A percentile compares a stretch with the other conserved stretches of the same genome.
Conservation (phyloP, 1,140 invertebrate genomes). For the Ridgeia piscesae region DNA sequence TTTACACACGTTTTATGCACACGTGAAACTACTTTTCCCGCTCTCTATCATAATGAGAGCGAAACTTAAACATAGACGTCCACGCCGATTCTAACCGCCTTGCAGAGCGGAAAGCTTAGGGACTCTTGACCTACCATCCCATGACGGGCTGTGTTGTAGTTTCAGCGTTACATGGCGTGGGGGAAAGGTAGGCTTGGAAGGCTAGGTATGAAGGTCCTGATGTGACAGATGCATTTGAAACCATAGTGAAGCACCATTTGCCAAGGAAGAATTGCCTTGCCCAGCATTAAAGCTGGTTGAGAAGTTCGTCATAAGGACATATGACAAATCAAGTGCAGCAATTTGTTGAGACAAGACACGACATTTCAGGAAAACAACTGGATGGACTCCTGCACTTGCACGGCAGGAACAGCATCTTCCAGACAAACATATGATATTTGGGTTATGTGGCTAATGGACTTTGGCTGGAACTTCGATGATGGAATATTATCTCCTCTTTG, state of each 20-base stretch:
- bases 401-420: background rate
- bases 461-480: background rate
- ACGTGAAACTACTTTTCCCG: too few species aligned
- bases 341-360: constrained; percentile 30
- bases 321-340: constrained; percentile 28
- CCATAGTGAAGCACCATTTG: constrained; percentile 20
- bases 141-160: constrained; percentile 22
- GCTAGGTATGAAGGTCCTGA: constrained; percentile 36
- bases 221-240: constrained; percentile 32
- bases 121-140: constrained; percentile 2
- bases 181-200: constrained; percentile 38
- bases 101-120: background rate
- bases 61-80: constrained; percentile 20
- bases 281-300: constrained; percentile 26
- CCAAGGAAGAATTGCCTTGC: background rate
- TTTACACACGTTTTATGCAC: too few species aligned
- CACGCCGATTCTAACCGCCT: background rate
- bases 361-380: constrained; percentile 15
- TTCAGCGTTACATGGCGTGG: constrained; percentile 34
- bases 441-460: background rate
- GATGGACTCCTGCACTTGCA: background rate
- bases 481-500: background rate
- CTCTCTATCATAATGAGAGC: too few species aligned
- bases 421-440: constrained; percentile 3
- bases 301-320: constrained; percentile 30